Base-by-base conservation (phyloP, 2,797 vertebrate genomes). In the Microctenopoma steveboyesi region DNA sequence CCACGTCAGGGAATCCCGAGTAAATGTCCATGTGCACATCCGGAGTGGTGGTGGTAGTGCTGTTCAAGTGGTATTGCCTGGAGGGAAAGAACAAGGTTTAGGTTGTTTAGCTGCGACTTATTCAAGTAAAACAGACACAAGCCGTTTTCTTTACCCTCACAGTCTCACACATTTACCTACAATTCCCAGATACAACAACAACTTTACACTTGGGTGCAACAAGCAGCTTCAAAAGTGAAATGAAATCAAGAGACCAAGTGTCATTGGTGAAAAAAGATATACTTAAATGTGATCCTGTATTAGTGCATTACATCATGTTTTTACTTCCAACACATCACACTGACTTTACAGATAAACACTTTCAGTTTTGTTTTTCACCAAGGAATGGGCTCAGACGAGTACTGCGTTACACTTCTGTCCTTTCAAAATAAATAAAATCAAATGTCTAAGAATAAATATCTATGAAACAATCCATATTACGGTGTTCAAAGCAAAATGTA, bases 11-110 rank as follows among this genome's bases (percentile, higher is more conserved):
- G 69, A 94, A 93, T 60, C 88, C 85, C 39, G 88, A 85, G 65
- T 85, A 93, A 70, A 92, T 78, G 72, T 93, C 93, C 88, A 93
- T 91, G 76, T 86, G 88, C 88, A 92, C 90, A 78, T 94, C 93
- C 40, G 89, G 83, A 76, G 82, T 79, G 72, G 82, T 81, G 87
- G 85, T 77, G 81, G 84, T 88, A 5, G 28, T 91, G 83, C 79
- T 84, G 82, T 81, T 93, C 75, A 90, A 89, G 86, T 88, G 86
- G 88, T 92, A 92, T 90, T 94, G 93, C 92, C 94, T 95, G 51
- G 11, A 72, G 13, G 51, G 61, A n/a, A 30, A 54, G 72, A 60
- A 33, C 35, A 5, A 63, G 3, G 12, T 57, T 79, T 53, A 59
- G 40, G 70, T 57, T 65, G 35, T 69, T 73, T 40, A n/a, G 30